These are phyloP conservation scores for Pristionchus arcanus DNA, from an alignment of 2,888 invertebrate genomes.

Conservation along the genomic window DNA sequence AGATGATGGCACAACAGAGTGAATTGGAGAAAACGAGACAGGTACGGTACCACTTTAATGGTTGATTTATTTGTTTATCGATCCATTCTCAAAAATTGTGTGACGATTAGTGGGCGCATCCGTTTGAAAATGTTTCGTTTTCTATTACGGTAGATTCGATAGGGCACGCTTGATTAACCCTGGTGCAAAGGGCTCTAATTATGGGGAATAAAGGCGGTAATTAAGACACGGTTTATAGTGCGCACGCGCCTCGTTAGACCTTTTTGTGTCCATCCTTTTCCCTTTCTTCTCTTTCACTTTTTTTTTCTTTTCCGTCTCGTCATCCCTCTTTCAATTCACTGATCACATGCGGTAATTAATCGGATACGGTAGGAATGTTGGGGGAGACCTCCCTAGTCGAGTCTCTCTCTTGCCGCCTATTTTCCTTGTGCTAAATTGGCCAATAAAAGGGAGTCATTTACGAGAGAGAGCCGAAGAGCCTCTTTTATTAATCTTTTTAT, in stretches of 20 bases:
- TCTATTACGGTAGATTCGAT: background rate
- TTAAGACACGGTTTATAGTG: conserved; percentile 31
- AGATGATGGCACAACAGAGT: conserved; percentile 5
- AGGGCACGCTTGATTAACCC: background rate
- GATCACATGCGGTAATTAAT: background rate
- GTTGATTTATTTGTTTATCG: background rate
- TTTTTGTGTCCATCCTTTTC: background rate
- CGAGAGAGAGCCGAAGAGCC: conserved; percentile 2
- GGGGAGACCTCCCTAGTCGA: background rate
- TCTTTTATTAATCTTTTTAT: conserved; percentile 47
- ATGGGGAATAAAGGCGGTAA: background rate
- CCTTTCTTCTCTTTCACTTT: conserved; percentile 13
- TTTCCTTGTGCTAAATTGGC: conserved; percentile 20
- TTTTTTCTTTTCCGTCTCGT: background rate
- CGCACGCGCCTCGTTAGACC: background rate
- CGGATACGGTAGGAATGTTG: background rate
- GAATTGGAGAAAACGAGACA: conserved; percentile 29
- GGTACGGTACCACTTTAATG: background rate
- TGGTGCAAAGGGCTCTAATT: background rate
- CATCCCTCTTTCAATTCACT: background rate
- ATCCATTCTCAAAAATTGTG: background rate
- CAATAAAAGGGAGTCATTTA: conserved; percentile 41
- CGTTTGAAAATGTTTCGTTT: no score
- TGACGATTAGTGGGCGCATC: background rate
- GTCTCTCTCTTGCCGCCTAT: background rate